A percentile compares a stretch with the other conserved stretches of the same genome.
Evolutionary conservation across 2,797 vertebrate species (phyloP).

Genomic region (Acipenser transmontanus): DNA sequence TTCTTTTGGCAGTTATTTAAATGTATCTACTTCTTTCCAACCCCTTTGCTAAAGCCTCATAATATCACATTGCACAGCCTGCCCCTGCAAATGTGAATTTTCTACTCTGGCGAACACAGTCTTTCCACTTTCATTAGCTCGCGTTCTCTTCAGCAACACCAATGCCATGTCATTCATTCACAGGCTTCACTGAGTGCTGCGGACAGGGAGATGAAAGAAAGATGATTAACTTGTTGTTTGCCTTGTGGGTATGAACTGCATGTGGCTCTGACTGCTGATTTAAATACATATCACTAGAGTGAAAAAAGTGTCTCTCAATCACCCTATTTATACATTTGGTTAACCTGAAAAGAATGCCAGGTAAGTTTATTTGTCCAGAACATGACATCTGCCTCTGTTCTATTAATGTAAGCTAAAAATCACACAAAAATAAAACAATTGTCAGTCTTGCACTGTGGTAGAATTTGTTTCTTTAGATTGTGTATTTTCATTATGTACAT

Average conservation of each 20-base stretch:
- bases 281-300: no score
- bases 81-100: slow-evolving; percentile 70
- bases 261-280: slow-evolving; percentile 23
- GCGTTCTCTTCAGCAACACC: slow-evolving; percentile 70
- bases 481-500: no score
- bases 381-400: no score
- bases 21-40: background rate
- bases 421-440: no score
- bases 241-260: slow-evolving; percentile 27
- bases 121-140: slow-evolving; percentile 81
- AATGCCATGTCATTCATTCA: slow-evolving; percentile 58
- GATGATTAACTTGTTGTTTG: slow-evolving; percentile 41
- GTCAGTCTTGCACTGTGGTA: no score
- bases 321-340: no score
- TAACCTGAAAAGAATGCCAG: no score
- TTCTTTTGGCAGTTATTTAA: background rate
- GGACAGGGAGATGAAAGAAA: slow-evolving; percentile 39
- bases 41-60: slow-evolving; percentile 50
- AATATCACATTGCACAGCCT: slow-evolving; percentile 71
- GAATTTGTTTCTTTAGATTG: no score
- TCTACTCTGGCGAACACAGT: slow-evolving; percentile 73
- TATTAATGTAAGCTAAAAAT: no score
- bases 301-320: no score
- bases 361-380: no score
- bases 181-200: slow-evolving; percentile 40